phyloP scores from a whole-genome alignment of 1,140 invertebrate species.

The Hyposmocoma kahamanoa region DNA sequence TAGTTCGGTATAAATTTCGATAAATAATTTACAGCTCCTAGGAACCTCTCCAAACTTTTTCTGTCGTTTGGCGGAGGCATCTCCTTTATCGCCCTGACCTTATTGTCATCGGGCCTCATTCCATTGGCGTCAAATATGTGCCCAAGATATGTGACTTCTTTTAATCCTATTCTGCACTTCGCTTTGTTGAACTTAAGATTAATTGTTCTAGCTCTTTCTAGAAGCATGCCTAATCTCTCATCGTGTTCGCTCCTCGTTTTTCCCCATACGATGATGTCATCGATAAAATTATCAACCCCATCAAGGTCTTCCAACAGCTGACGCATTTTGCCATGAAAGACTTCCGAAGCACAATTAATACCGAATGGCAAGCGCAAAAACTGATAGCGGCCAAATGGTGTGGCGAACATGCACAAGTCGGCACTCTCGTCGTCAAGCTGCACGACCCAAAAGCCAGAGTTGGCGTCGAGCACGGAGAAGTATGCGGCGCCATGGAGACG shows the following conservation, averaged over 20 bases:
- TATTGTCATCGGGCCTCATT: slow-evolving; percentile 1
- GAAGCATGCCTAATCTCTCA: neutral
- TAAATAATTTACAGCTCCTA: slow-evolving; percentile 40
- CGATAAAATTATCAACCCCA: slow-evolving; percentile 30
- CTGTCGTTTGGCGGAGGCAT: slow-evolving; percentile 1
- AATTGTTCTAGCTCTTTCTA: slow-evolving; percentile 2
- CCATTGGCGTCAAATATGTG: slow-evolving; percentile 7
- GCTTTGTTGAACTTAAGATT: slow-evolving; percentile 10
- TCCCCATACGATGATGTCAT: slow-evolving; percentile 39
- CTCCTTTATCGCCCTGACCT: slow-evolving; percentile 6
- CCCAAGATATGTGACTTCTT: slow-evolving; percentile 10
- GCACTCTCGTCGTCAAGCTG: slow-evolving; percentile 18
- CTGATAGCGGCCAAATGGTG: slow-evolving; percentile 32
- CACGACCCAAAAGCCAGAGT: slow-evolving; percentile 16
- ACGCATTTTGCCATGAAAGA: slow-evolving; percentile 38
- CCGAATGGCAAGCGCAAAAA: slow-evolving; percentile 36
- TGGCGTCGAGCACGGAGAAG: slow-evolving; percentile 17
- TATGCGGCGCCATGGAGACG: slow-evolving; percentile 13
- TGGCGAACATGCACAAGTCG: slow-evolving; percentile 40
- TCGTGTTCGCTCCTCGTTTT: slow-evolving; percentile 31
- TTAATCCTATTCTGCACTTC: slow-evolving; percentile 4
- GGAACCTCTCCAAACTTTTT: slow-evolving; percentile 5
- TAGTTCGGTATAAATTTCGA: slow-evolving; percentile 30
- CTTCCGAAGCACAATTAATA: slow-evolving; percentile 33
- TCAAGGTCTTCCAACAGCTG: slow-evolving; percentile 25